phyloP scores from a whole-genome alignment of 2,888 invertebrate species.

The Amphipyra tragopoginis region DNA sequence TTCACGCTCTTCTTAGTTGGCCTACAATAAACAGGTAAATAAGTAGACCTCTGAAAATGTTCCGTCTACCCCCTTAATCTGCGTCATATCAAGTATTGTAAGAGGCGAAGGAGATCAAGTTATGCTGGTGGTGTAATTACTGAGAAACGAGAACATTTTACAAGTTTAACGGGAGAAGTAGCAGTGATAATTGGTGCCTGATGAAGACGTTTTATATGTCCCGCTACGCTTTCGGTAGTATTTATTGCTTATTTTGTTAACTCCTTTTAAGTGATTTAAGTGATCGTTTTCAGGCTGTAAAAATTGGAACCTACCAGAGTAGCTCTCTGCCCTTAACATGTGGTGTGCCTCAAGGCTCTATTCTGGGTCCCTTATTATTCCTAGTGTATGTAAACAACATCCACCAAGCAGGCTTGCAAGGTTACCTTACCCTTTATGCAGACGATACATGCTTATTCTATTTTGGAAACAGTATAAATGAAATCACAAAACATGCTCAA shows the following conservation, averaged over 20 bases:
- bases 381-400: no score
- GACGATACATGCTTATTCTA: no score
- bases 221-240: slow-evolving; percentile 52
- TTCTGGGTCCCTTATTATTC: no score
- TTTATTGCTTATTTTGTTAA: slow-evolving; percentile 46
- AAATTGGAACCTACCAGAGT: no score
- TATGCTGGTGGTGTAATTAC: slow-evolving; percentile 58
- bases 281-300: no score
- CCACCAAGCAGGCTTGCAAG: no score
- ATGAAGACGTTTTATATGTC: slow-evolving; percentile 53
- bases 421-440: no score
- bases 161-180: slow-evolving; percentile 64
- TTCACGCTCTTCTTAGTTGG: slow-evolving; percentile 77
- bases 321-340: no score
- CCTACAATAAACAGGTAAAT: slow-evolving; percentile 57
- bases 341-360: no score
- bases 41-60: slow-evolving; percentile 45
- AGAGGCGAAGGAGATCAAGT: slow-evolving; percentile 41
- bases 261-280: no score
- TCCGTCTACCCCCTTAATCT: slow-evolving; percentile 1
- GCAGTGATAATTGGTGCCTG: slow-evolving; percentile 62
- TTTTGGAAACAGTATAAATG: no score
- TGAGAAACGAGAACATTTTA: slow-evolving; percentile 61
- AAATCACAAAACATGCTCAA: no score
- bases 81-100: background rate